phyloP scores from a whole-genome alignment of 2,113 vertebrate genomes.

The Varanus salvator region DNA sequence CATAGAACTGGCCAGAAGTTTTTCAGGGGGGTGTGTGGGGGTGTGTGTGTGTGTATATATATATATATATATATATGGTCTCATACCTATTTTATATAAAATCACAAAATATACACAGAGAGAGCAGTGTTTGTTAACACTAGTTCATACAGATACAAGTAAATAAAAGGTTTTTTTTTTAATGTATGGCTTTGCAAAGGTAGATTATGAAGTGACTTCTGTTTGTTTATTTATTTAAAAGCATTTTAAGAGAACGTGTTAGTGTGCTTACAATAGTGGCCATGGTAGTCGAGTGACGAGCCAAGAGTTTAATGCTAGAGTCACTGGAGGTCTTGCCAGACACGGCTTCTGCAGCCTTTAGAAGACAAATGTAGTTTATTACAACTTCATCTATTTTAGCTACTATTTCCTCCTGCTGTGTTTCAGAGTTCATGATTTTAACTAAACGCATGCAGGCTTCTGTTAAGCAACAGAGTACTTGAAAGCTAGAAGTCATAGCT shows the following conservation, averaged over 20 bases:
- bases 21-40: conserved; percentile 38
- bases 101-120: conserved; percentile 95
- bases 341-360: conserved; percentile 87
- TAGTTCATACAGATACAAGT: conserved; percentile 87
- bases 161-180: conserved; percentile 76
- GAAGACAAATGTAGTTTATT: conserved; percentile 90
- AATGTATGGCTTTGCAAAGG: conserved; percentile 98
- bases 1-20: conserved; percentile 71
- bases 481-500: conserved; percentile 94
- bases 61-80: conserved; percentile 76
- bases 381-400: conserved; percentile 89
- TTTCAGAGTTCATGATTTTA: conserved; percentile 86
- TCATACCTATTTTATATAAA: conserved; percentile 88
- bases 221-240: conserved; percentile 89
- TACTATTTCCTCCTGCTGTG: conserved; percentile 85
- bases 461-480: conserved; percentile 92
- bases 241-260: conserved; percentile 92
- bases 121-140: conserved; percentile 85
- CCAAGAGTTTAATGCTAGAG: conserved; percentile 88
- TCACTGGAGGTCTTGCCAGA: conserved; percentile 83
- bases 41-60: no score
- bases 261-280: conserved; percentile 92
- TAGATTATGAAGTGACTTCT: conserved; percentile 86
- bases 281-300: conserved; percentile 90
- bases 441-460: conserved; percentile 94